phyloP scores from a whole-genome alignment of 2,888 invertebrate genomes.

The Sphecodes monilicornis region DNA sequence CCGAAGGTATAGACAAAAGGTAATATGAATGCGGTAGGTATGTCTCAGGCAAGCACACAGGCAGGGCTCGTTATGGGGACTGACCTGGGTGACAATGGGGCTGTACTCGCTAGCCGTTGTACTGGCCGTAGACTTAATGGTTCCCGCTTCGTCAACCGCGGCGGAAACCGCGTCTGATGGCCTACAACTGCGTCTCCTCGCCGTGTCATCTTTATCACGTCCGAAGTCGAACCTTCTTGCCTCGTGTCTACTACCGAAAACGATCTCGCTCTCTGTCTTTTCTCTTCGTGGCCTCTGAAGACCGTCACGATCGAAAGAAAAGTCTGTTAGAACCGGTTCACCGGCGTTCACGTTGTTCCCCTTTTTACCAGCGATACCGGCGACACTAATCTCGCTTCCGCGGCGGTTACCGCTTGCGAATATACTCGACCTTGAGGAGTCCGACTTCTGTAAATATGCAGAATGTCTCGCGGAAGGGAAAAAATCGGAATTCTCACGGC shows the following conservation, averaged over 20 bases:
- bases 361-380: constrained; percentile 81
- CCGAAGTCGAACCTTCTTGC: constrained; percentile 85
- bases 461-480: constrained; percentile 93
- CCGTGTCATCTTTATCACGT: constrained; percentile 74
- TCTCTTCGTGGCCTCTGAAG: constrained; percentile 90
- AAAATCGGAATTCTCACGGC: constrained; percentile 94
- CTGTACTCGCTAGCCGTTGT: constrained; percentile 83
- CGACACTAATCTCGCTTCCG: constrained; percentile 85
- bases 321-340: constrained; percentile 90
- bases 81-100: constrained; percentile 83
- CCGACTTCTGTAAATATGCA: constrained; percentile 88
- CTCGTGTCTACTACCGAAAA: constrained; percentile 88
- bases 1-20: constrained; percentile 56
- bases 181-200: constrained; percentile 84
- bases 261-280: constrained; percentile 95
- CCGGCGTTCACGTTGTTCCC: constrained; percentile 85
- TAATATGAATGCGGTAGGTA: constrained; percentile 51
- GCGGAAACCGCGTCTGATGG: constrained; percentile 81
- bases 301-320: constrained; percentile 85
- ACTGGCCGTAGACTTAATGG: constrained; percentile 82
- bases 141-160: constrained; percentile 78
- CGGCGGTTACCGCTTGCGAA: constrained; percentile 89
- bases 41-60: constrained; percentile 74
- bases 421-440: constrained; percentile 83
- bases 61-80: constrained; percentile 77